These are phyloP conservation scores for Noturus placidus DNA, from an alignment of 2,113 vertebrate species.

Conservation along the genomic window DNA sequence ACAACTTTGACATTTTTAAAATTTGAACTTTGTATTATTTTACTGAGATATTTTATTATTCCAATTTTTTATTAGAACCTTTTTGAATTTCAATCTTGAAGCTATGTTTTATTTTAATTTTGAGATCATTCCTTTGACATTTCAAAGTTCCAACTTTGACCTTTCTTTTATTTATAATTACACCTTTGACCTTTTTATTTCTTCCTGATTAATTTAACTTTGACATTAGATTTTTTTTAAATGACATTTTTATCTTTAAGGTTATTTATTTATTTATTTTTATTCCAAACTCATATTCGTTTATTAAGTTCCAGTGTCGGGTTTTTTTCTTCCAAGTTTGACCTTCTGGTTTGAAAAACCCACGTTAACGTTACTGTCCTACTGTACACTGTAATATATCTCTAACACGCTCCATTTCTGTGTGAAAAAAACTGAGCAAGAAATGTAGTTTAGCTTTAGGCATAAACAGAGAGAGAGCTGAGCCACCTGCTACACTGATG, in stretches of 20 bases:
- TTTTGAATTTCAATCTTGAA: neutral
- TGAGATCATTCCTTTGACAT: neutral
- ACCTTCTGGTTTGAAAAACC: neutral
- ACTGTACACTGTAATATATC: neutral
- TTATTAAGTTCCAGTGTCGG: neutral
- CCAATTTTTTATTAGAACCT: too few species aligned
- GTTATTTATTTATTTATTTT: neutral
- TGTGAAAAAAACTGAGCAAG: slow-evolving; percentile 31
- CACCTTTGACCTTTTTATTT: neutral
- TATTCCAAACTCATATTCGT: neutral
- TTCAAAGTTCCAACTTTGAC: neutral
- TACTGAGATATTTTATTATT: too few species aligned
- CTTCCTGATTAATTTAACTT: neutral
- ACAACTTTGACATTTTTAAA: neutral
- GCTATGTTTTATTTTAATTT: neutral
- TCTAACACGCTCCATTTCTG: neutral
- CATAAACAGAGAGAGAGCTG: slow-evolving; percentile 39
- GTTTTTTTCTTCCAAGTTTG: neutral
- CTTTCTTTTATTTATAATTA: neutral
- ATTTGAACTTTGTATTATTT: too few species aligned
- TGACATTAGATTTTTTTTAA: neutral
- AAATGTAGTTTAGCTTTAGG: slow-evolving; percentile 45
- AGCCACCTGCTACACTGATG: slow-evolving; percentile 45
- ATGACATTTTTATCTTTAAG: neutral
- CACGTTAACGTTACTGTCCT: neutral